phyloP scores from a whole-genome alignment of 2,113 vertebrate genomes.

The Lucifuga dentata region DNA sequence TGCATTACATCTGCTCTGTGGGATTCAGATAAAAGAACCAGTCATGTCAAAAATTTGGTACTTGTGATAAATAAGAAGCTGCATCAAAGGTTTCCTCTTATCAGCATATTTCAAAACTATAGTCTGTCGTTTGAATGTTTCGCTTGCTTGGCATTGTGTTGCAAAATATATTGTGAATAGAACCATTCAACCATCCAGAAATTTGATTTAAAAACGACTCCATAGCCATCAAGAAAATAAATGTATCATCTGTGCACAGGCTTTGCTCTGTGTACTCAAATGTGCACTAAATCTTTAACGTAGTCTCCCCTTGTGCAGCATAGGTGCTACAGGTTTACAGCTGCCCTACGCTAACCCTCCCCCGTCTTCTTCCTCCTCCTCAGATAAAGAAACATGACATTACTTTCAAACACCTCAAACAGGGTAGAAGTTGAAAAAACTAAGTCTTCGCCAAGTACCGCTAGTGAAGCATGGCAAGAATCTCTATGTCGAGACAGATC shows the following conservation, averaged over 20 bases:
- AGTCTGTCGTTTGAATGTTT: slow-evolving; percentile 49
- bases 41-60: slow-evolving; percentile 38
- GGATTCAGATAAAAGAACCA: slow-evolving; percentile 8
- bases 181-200: slow-evolving; percentile 31
- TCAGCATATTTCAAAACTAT: slow-evolving; percentile 59
- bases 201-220: slow-evolving; percentile 37
- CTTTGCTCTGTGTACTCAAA: slow-evolving; percentile 42
- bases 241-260: slow-evolving; percentile 24
- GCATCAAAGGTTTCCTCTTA: slow-evolving; percentile 44
- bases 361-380: slow-evolving; percentile 1
- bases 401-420: slow-evolving; percentile 12
- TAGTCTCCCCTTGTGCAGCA: slow-evolving; percentile 10
- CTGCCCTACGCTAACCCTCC: slow-evolving; percentile 7
- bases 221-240: slow-evolving; percentile 31
- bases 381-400: neutral
- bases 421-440: slow-evolving; percentile 13
- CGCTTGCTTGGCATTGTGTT: slow-evolving; percentile 32
- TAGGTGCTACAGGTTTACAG: slow-evolving; percentile 39
- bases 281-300: slow-evolving; percentile 33
- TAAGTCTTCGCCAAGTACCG: neutral
- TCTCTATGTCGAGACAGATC: slow-evolving; percentile 1
- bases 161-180: slow-evolving; percentile 19
- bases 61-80: slow-evolving; percentile 48
- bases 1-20: slow-evolving; percentile 6
- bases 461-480: slow-evolving; percentile 9